Evolutionary conservation across 2,113 vertebrate species (phyloP).

Genomic region (Scopus umbretta): DNA sequence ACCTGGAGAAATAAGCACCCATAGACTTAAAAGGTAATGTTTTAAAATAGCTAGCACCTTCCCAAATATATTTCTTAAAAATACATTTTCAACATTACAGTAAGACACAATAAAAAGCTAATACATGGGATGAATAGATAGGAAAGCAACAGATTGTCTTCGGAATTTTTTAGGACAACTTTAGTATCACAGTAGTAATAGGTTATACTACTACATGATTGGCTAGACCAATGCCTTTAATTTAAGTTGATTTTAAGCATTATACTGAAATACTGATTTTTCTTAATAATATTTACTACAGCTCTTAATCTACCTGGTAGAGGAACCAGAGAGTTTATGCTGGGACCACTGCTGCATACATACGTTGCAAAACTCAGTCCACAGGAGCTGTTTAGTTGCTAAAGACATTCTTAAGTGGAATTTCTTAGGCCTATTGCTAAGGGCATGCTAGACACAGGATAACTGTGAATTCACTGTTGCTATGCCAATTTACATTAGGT

Average conservation of each 20-base stretch:
- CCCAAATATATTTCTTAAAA: neutral
- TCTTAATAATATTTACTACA: neutral
- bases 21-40: neutral
- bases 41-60: neutral
- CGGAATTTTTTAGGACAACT: neutral
- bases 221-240: neutral
- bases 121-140: neutral
- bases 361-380: neutral
- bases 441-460: neutral
- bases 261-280: neutral
- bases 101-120: neutral
- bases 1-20: neutral
- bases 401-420: neutral
- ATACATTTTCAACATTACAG: neutral
- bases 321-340: neutral
- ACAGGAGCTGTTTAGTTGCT: neutral
- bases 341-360: rapidly evolving
- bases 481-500: neutral
- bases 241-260: neutral
- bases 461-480: neutral
- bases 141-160: neutral
- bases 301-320: neutral
- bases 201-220: neutral
- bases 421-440: neutral
- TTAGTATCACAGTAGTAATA: neutral